These are phyloP conservation scores for Ceuthmochares aereus DNA, from an alignment of 2,113 vertebrate species.

Conservation along the genomic window DNA sequence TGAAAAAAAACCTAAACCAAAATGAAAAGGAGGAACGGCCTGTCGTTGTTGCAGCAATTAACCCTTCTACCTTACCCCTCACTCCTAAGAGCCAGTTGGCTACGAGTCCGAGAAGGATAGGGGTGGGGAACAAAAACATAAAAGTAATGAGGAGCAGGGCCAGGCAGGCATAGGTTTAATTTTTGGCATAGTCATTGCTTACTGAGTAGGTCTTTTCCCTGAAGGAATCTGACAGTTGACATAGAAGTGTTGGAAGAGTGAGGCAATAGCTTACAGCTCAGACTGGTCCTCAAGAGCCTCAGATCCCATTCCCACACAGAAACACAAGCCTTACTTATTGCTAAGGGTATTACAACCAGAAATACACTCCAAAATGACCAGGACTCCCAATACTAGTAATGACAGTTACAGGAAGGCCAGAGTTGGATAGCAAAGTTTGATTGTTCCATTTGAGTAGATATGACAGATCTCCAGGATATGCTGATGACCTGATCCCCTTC, in stretches of 20 bases:
- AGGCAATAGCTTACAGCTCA: not conserved
- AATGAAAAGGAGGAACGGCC: slow-evolving; percentile 3
- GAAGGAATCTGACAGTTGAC: not conserved
- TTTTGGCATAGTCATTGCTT: not conserved
- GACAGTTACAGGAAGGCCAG: not conserved
- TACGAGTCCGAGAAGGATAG: not conserved
- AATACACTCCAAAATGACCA: not conserved
- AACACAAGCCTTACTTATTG: not conserved
- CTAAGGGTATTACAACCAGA: not conserved
- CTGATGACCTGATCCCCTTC: not conserved
- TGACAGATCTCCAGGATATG: accelerated
- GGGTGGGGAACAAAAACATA: too few species aligned
- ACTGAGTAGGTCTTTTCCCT: not conserved
- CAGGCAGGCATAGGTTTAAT: slow-evolving; percentile 46
- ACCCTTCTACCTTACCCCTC: not conserved
- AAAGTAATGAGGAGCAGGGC: not conserved
- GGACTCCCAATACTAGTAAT: not conserved
- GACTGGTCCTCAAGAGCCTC: not conserved
- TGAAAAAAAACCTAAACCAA: not conserved
- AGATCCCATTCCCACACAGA: not conserved
- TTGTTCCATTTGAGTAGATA: not conserved
- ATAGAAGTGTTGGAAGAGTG: not conserved
- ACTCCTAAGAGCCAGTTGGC: not conserved
- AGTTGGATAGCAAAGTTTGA: not conserved
- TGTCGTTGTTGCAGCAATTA: slow-evolving; percentile 20